These are phyloP conservation scores for Encarsia formosa DNA, from an alignment of 2,888 invertebrate species.

Conservation along the genomic window DNA sequence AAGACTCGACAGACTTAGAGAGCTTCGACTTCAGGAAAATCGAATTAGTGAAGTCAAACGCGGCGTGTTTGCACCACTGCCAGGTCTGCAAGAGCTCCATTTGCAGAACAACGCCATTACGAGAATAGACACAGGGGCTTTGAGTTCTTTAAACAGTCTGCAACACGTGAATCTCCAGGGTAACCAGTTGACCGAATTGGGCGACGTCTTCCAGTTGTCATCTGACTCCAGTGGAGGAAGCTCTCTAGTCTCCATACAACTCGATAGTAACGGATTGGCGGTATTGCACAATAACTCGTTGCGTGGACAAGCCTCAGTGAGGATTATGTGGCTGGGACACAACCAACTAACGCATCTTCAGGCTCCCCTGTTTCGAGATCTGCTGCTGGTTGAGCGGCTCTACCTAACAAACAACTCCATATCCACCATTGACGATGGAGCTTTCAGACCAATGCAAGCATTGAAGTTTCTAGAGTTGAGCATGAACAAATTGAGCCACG, in stretches of 20 bases:
- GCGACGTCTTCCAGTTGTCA: constrained; percentile 75
- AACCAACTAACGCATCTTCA: constrained; percentile 73
- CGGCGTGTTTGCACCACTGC: constrained; percentile 77
- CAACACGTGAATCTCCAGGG: constrained; percentile 86
- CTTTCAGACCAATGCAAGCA: constrained; percentile 73
- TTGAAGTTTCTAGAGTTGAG: constrained; percentile 78
- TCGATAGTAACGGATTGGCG: constrained; percentile 73
- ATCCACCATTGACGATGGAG: constrained; percentile 72
- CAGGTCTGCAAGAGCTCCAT: constrained; percentile 76
- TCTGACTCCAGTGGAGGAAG: constrained; percentile 37
- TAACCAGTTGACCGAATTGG: constrained; percentile 70
- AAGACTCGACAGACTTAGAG: constrained; percentile 69
- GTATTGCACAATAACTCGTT: constrained; percentile 76
- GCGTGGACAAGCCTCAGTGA: constrained; percentile 74
- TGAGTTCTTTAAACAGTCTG: constrained; percentile 70
- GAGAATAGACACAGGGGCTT: constrained; percentile 75
- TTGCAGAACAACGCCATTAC: constrained; percentile 81
- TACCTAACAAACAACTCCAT: constrained; percentile 82
- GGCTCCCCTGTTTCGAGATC: constrained; percentile 71
- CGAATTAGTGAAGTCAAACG: constrained; percentile 69
- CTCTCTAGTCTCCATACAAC: constrained; percentile 74
- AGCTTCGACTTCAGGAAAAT: constrained; percentile 83
- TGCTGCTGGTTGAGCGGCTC: constrained; percentile 71
- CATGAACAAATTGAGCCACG: constrained; percentile 67
- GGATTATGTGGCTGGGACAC: constrained; percentile 85